Base-by-base conservation (phyloP, 2,888 invertebrate species). In the Seira ritae region DNA sequence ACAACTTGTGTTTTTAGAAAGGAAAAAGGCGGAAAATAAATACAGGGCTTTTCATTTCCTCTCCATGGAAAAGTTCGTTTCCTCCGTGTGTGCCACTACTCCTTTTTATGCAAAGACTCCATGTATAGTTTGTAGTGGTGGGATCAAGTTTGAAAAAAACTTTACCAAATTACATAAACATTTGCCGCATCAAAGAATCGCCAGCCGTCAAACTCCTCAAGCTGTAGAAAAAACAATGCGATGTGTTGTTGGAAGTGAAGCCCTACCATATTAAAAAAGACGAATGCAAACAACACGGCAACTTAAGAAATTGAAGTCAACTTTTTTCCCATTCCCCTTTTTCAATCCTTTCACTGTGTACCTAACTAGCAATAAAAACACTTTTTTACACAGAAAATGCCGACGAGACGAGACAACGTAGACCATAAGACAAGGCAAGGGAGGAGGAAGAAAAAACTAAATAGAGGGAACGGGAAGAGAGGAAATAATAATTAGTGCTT, bases 401-500 rank as follows among this genome's bases (percentile, higher is more conserved):
- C 42, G 42, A 42, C n/a, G n/a, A n/a, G n/a, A n/a, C n/a, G n/a
- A n/a, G n/a, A n/a, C n/a, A n/a, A n/a, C 42, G 42, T 42, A 42
- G 42, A 42, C 42, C 42, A 42, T 42, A 42, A 42, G 31, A 80
- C 65, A 74, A 80, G 62, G 20, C 50, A 20, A 68, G 73, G 79
- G 22, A 67, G 46, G 37, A 76, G 20, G 65, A 67, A 84, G 60
- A 60, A 67, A 67, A 84, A 76, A 84, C 82, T 77, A 77, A 82
- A 80, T 22, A n/a, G 20, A 62, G 62, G 62, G 20, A 69, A 23
- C n/a, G 31, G 42, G 50, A n/a, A 20, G 31, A 65, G 60, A 76
- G 83, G 82, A 83, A 83, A 80, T 80, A 82, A 83, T 85, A 85
- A 85, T 85, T 85, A 85, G 85, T 82, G 82, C 85, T 85, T 83